A percentile compares a stretch with the other conserved stretches of the same genome.
phyloP scores from a whole-genome alignment of 2,888 invertebrate genomes.

The Mythimna ferrago region DNA sequence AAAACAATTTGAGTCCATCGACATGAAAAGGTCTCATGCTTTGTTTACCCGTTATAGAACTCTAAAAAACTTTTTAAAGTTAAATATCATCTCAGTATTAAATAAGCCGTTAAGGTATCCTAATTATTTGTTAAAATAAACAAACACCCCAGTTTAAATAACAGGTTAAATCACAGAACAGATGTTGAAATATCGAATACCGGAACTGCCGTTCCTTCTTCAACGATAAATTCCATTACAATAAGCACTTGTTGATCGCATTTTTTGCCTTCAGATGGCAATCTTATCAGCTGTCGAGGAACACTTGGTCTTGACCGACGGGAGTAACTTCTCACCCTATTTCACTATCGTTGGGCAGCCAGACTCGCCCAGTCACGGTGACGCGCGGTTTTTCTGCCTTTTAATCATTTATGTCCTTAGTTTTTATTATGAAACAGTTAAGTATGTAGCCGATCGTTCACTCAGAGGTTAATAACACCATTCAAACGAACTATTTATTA shows the following conservation, averaged over 20 bases:
- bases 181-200: neutral
- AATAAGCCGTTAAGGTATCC: neutral
- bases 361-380: constrained; percentile 54
- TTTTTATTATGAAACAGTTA: constrained; percentile 59
- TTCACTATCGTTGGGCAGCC: constrained; percentile 60
- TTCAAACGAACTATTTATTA: constrained; percentile 61
- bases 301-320: constrained; percentile 56
- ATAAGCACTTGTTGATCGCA: constrained; percentile 55
- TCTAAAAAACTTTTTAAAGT: neutral
- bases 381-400: constrained; percentile 54
- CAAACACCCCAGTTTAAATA: neutral
- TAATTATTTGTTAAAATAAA: neutral
- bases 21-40: neutral
- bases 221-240: constrained; percentile 13
- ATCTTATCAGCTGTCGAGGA: constrained; percentile 54
- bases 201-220: neutral
- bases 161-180: neutral
- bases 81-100: too few species aligned
- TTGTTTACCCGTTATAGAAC: neutral
- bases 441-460: constrained; percentile 55
- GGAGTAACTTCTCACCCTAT: constrained; percentile 54
- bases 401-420: constrained; percentile 56
- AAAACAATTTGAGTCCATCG: too few species aligned
- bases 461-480: constrained; percentile 65
- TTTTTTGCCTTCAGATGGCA: constrained; percentile 32